Base-by-base conservation (phyloP, 2,113 vertebrate species). In the Clupea harengus region DNA sequence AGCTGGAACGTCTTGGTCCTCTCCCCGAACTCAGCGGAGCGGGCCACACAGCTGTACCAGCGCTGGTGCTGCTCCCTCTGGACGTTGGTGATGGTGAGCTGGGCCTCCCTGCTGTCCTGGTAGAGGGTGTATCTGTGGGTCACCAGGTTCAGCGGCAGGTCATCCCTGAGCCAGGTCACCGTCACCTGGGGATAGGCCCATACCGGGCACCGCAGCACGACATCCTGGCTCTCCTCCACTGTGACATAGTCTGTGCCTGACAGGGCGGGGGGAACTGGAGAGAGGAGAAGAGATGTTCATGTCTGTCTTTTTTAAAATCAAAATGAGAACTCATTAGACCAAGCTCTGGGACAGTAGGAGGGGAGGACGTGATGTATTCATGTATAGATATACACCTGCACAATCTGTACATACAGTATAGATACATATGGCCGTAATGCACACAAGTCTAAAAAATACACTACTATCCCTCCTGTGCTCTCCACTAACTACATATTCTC, bases 71-170 rank as follows among this genome's bases (percentile, higher is more conserved):
- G 18, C 10, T 46, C 83, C 60, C 45, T 47, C 18, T 45, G 44
- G 39, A 20, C 60, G 6, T 10, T 20, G 57, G 57, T 45, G 39
- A 67, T 46, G 83, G 83, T 83, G 83, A 72, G 22, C n/a, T 9
- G 44, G 22, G 78, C 78, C 78, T 18, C 52, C 13, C 32, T 57
- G 80, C 45, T 85, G 45, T 84, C 82, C 84, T 84, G 87, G 85
- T 78, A 60, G 45, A 86, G 39, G 22, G 46, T 81, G 20, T 84
- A 64, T 2, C 88, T 57, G 8, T 72, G 11, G 80, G 72, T 15
- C 52, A 80, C 57, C 18, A 49, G 81, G 57, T 72, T 52, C 13
- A 39, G 72, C 1, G 72, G 72, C 72, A 17, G 25, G 28, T 44
- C 72, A 15, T 78, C 72, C 72, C 28, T 39, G 2, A 17, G 25